These are phyloP conservation scores for Ginglymostoma cirratum DNA, from an alignment of 2,113 vertebrate species.

Conservation along the genomic window DNA sequence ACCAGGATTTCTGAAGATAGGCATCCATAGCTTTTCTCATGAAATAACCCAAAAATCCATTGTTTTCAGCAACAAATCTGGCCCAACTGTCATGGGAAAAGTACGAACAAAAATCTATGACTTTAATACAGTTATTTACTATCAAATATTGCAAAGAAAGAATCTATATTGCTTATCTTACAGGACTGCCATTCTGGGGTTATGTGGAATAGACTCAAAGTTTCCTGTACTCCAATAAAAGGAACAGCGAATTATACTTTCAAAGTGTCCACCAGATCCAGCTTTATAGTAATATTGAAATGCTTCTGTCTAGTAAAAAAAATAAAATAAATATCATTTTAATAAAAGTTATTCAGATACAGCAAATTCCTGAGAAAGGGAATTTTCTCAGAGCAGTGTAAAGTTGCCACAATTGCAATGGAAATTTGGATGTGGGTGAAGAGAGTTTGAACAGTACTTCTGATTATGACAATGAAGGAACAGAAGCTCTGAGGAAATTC, in stretches of 20 bases:
- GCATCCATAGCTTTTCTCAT: conserved; percentile 76
- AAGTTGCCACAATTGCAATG: not conserved
- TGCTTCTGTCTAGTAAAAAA: conserved; percentile 65
- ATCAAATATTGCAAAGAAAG: not conserved
- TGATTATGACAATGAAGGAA: not conserved
- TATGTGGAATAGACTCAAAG: conserved; percentile 64
- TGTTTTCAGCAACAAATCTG: conserved; percentile 75
- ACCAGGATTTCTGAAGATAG: conserved; percentile 74
- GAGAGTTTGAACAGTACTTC: not conserved
- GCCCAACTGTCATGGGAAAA: conserved; percentile 64
- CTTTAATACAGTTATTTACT: not conserved
- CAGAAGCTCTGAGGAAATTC: not conserved
- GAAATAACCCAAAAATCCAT: conserved; percentile 78
- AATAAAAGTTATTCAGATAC: not conserved
- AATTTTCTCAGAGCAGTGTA: not conserved
- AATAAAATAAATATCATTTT: not conserved
- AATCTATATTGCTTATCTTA: conserved; percentile 52
- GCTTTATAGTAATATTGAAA: conserved; percentile 75
- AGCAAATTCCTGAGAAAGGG: not conserved
- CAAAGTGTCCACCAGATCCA: conserved; percentile 68
- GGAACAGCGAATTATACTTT: conserved; percentile 68
- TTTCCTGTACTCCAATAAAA: conserved; percentile 74
- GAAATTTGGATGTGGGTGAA: not conserved
- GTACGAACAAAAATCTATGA: conserved; percentile 40
- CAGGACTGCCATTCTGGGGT: conserved; percentile 74